Percentiles rank a stretch among this genome's conserved stretches.
Evolutionary conservation across 64 coral and sea anemone species (phyloP).

Genomic region (Stichodactyla helianthus): DNA sequence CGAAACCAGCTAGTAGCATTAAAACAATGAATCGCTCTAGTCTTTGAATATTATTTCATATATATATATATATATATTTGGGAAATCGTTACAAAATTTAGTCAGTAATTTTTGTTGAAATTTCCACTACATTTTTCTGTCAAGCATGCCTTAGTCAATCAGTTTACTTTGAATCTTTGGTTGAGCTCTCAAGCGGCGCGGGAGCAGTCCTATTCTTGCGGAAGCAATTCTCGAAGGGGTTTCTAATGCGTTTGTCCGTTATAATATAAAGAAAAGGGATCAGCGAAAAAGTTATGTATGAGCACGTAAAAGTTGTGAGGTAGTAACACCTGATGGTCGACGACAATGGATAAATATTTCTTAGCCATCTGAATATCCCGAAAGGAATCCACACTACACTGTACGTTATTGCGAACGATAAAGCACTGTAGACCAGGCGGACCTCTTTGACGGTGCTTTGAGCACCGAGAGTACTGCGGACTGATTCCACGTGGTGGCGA

Average conservation of each 20-base stretch:
- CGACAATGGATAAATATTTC: neutral
- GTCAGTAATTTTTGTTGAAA: too few species aligned
- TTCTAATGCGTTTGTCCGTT: slow-evolving; percentile 13
- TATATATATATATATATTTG: too few species aligned
- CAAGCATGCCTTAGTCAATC: neutral
- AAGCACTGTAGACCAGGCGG: neutral
- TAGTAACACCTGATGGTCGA: neutral
- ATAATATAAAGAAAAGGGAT: slow-evolving; percentile 12
- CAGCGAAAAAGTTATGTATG: neutral
- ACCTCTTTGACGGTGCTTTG: slow-evolving; percentile 18
- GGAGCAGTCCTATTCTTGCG: neutral
- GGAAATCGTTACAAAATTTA: too few species aligned
- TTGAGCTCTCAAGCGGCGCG: neutral
- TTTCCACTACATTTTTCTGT: neutral
- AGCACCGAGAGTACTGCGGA: slow-evolving; percentile 3
- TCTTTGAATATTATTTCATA: too few species aligned
- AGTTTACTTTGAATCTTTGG: neutral
- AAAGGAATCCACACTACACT: slow-evolving; percentile 5
- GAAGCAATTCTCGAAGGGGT: neutral
- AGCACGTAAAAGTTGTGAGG: neutral
- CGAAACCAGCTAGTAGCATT: too few species aligned
- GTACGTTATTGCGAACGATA: neutral
- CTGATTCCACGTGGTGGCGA: neutral
- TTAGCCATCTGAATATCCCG: neutral
- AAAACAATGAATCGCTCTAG: too few species aligned